phyloP scores from a whole-genome alignment of 2,888 invertebrate species.

The Tetranychus truncatus region DNA sequence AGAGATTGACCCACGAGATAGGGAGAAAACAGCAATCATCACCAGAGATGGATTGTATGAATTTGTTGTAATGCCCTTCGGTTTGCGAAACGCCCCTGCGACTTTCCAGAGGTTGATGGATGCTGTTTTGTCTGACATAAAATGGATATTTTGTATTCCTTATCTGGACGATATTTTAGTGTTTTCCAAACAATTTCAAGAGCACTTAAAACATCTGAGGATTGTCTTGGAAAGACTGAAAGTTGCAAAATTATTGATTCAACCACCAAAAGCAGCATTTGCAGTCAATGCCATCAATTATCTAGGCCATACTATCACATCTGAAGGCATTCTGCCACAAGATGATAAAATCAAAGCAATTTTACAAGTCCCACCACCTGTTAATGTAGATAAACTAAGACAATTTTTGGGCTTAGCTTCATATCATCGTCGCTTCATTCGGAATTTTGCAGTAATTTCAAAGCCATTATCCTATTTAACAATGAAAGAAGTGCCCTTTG shows the following conservation, averaged over 20 bases:
- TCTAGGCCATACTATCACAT: background rate
- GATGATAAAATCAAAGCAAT: background rate
- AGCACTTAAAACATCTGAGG: background rate
- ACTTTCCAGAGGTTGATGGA: background rate
- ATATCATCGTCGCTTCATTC: background rate
- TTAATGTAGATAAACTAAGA: background rate
- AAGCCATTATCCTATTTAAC: slow-evolving; percentile 3
- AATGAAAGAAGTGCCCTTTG: background rate
- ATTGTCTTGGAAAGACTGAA: background rate
- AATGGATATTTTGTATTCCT: background rate
- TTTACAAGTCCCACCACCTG: background rate
- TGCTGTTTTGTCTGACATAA: background rate
- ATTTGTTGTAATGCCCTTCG: background rate
- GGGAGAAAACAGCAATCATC: background rate
- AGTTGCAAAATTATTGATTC: background rate
- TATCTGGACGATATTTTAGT: slow-evolving; percentile 9
- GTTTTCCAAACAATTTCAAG: background rate
- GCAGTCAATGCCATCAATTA: background rate
- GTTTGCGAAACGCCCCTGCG: background rate
- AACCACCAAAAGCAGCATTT: background rate
- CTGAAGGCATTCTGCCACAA: background rate
- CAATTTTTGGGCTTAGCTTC: background rate
- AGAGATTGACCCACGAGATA: background rate
- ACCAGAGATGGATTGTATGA: background rate
- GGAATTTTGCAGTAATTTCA: background rate